Conservation (phyloP, 2,797 vertebrate genomes). For the Sebastes flavidus region DNA sequence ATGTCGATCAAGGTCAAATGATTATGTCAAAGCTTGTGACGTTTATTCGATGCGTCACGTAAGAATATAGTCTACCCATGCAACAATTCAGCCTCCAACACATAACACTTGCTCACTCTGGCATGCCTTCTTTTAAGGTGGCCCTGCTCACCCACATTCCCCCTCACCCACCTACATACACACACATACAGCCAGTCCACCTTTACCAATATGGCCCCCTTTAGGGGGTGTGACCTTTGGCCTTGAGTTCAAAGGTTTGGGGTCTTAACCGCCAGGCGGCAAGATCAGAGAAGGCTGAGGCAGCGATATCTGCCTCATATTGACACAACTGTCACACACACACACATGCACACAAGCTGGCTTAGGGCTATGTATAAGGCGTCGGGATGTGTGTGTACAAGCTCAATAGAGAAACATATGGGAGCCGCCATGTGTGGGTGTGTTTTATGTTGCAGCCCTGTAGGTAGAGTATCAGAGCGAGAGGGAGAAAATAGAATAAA, state of each 20-base stretch:
- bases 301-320: slow-evolving; percentile 53
- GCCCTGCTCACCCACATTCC: not conserved
- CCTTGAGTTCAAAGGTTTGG: slow-evolving; percentile 68
- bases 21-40: slow-evolving; percentile 51
- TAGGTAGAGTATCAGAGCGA: slow-evolving; percentile 32
- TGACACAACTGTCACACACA: slow-evolving; percentile 58
- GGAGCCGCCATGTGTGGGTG: slow-evolving; percentile 27
- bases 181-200: slow-evolving; percentile 7
- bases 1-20: slow-evolving; percentile 54
- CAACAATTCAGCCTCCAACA: not conserved
- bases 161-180: not conserved
- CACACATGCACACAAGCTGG: slow-evolving; percentile 14
- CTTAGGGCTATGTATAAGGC: slow-evolving; percentile 21
- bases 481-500: not conserved
- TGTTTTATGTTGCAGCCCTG: slow-evolving; percentile 39
- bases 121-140: slow-evolving; percentile 12
- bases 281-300: slow-evolving; percentile 59
- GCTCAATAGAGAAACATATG: slow-evolving; percentile 47
- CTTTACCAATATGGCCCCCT: slow-evolving; percentile 70
- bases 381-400: not conserved
- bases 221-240: slow-evolving; percentile 56
- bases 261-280: slow-evolving; percentile 46
- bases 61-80: slow-evolving; percentile 8
- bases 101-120: not conserved
- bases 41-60: slow-evolving; percentile 52